phyloP scores from a whole-genome alignment of 2,888 invertebrate genomes.

The Hydroisotoma schaefferi region DNA sequence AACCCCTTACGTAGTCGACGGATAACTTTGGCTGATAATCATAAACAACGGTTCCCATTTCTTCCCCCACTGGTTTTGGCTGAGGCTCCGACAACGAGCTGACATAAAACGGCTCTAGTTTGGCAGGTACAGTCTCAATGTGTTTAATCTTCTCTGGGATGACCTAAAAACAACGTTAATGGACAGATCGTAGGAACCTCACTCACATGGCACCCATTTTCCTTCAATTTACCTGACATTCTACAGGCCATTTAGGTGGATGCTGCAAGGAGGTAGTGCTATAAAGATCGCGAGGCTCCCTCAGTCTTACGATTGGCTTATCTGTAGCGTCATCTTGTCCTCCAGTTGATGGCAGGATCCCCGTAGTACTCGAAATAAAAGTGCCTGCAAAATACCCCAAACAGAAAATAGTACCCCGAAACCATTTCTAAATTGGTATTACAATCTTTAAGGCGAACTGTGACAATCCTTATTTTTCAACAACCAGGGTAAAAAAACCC shows the following conservation, averaged over 20 bases:
- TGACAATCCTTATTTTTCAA: too few relatives aligned
- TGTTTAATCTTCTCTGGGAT: conserved; percentile 76
- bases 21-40: conserved; percentile 81
- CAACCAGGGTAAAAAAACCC: too few relatives aligned
- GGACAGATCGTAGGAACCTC: too few relatives aligned
- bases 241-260: conserved; percentile 81
- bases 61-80: conserved; percentile 82
- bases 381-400: conserved; percentile 11
- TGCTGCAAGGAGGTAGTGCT: conserved; percentile 70
- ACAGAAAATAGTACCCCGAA: conserved; percentile 7
- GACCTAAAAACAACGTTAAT: too few relatives aligned
- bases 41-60: conserved; percentile 75
- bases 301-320: conserved; percentile 63
- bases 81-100: conserved; percentile 73
- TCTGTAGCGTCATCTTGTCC: conserved; percentile 60
- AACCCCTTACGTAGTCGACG: conserved; percentile 74
- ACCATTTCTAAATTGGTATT: too few relatives aligned
- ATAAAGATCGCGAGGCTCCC: conserved; percentile 69
- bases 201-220: too few relatives aligned
- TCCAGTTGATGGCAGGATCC: conserved; percentile 14
- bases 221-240: conserved; percentile 69
- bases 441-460: too few relatives aligned
- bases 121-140: conserved; percentile 66
- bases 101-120: conserved; percentile 76
- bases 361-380: conserved; percentile 22